Evolutionary conservation across 2,888 invertebrate species (phyloP), one percentile per base, ranked within the genome.

Genomic region (Neoascia interrupta): DNA sequence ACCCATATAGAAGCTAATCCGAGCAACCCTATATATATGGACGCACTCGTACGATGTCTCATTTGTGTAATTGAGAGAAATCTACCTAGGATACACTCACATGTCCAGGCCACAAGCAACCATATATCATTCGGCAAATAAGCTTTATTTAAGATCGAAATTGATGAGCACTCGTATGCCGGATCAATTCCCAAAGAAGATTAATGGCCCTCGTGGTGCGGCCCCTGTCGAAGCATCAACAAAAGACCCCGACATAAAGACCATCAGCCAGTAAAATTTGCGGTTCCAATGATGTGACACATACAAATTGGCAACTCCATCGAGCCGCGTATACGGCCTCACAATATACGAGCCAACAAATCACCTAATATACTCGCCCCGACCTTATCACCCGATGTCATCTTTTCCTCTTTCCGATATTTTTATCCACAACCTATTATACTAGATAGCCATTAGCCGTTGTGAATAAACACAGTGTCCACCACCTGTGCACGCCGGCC

Each of bases 131-230:
- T 43, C 49, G 26, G 54, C 54, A 66, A 79, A 79, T 73, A 60
- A 79, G 73, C 73, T 73, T 79, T 73, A 79, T 73, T 79, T 79
- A 79, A 73, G 64, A 73, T 49, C 60, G 53, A 37, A 79, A 79
- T 79, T 79, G 79, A 79, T 79, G 79, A 73, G 79, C 64, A 36
- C 60, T 54, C 56, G 54, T 28, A 66, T 39, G 47, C 45, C 54
- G 60, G 64, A 72, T 79, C 79, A 79, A 79, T 79, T 73, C 49
- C 73, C 79, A 79, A 79, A 73, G 72, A 79, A 79, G 79, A 79
- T 60, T 66, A 73, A 79, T 79, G 72, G 53, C 61, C 36, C 41
- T 19, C 36, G 36, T 47, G 39, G 21, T 23, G 37, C 31, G 34
- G 49, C 10, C 64, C 23, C 36, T 37, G 56, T 56, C 63, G 63